Evolutionary conservation across 1,140 invertebrate species (phyloP).

Genomic region (Choristoneura fumiferana): DNA sequence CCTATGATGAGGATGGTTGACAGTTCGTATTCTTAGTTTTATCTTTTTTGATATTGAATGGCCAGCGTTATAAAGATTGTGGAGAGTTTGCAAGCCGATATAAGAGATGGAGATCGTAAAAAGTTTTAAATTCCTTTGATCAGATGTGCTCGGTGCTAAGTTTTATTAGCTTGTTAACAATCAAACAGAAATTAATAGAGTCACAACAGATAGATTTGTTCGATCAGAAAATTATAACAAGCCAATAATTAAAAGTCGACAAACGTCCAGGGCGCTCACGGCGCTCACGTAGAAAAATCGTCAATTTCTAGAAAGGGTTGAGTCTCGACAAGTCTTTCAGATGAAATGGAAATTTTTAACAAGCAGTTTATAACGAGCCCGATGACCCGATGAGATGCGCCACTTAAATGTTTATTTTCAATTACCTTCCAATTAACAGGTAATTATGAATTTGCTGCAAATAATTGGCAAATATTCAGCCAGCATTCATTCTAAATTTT

Average conservation of each 20-base stretch:
- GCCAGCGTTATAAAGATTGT: slow-evolving; percentile 11
- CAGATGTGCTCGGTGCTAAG: neutral
- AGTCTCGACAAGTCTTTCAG: slow-evolving; percentile 42
- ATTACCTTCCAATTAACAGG: slow-evolving; percentile 13
- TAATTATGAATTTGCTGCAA: slow-evolving; percentile 5
- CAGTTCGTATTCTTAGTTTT: slow-evolving; percentile 34
- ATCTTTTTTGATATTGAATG: slow-evolving; percentile 26
- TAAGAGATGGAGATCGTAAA: too few relatives aligned
- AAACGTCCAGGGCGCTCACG: slow-evolving; percentile 20
- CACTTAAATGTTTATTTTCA: slow-evolving; percentile 54
- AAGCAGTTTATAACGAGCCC: slow-evolving; percentile 43
- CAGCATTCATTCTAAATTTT: slow-evolving; percentile 4
- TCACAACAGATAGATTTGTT: slow-evolving; percentile 44
- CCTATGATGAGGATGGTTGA: slow-evolving; percentile 57
- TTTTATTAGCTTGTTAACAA: neutral
- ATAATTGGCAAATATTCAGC: neutral
- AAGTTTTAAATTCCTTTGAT: too few relatives aligned
- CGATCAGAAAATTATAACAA: slow-evolving; percentile 67
- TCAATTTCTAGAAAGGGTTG: slow-evolving; percentile 56
- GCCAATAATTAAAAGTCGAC: slow-evolving; percentile 57
- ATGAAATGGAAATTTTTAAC: slow-evolving; percentile 76
- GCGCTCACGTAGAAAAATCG: slow-evolving; percentile 24
- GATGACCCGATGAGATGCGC: slow-evolving; percentile 48
- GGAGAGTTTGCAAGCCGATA: too few relatives aligned
- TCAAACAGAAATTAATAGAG: slow-evolving; percentile 12